Conservation (phyloP, 2,113 vertebrate genomes). For the Eurypyga helias region DNA sequence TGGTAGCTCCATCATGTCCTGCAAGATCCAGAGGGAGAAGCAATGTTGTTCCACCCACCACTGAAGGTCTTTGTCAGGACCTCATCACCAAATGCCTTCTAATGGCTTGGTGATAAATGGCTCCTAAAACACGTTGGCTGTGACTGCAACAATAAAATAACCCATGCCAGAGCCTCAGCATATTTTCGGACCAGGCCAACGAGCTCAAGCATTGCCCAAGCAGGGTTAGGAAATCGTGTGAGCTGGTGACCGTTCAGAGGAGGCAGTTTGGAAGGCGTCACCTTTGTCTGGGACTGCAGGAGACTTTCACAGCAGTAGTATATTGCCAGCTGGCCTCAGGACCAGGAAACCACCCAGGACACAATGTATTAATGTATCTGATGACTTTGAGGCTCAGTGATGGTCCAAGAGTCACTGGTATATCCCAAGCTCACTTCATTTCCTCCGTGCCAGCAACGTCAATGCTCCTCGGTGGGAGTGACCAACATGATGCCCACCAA, state of each 20-base stretch:
- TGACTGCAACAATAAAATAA: neutral
- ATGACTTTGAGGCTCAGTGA: neutral
- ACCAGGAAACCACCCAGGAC: neutral
- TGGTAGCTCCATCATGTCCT: neutral
- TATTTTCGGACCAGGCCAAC: rapidly evolving
- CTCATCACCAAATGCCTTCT: neutral
- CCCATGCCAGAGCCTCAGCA: neutral
- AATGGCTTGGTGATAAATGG: neutral
- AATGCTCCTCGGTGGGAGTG: rapidly evolving
- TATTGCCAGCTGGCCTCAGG: neutral
- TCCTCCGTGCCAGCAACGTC: rapidly evolving
- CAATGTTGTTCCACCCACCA: rapidly evolving
- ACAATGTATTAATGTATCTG: neutral
- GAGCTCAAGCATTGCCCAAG: neutral
- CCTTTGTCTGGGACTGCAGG: neutral
- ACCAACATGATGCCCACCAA: rapidly evolving
- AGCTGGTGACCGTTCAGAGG: neutral
- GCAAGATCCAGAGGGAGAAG: neutral
- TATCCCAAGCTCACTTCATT: neutral
- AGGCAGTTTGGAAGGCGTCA: neutral
- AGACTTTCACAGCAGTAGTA: neutral
- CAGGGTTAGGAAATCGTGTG: neutral
- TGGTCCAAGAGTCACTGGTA: neutral
- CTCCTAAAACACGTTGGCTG: rapidly evolving
- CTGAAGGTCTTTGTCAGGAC: neutral